A percentile compares a stretch with the other conserved stretches of the same genome.
phyloP scores from a whole-genome alignment of 2,113 vertebrate genomes.

The Ciconia boyciana region DNA sequence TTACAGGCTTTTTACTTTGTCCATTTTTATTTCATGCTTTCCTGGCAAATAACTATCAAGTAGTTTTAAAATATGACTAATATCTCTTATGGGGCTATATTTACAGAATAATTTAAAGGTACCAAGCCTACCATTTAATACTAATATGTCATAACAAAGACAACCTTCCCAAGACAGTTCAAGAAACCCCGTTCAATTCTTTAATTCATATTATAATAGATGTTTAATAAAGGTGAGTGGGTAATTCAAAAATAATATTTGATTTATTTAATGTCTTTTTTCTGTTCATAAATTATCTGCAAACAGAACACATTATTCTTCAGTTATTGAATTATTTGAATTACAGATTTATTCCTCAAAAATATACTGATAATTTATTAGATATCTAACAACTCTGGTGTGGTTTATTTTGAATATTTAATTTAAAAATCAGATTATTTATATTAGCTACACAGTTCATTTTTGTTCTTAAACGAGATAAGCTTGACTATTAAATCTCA shows the following conservation, averaged over 20 bases:
- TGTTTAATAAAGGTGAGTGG: not conserved
- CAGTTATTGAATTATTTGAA: slow-evolving; percentile 29
- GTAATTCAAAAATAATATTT: slow-evolving; percentile 2
- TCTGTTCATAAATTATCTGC: slow-evolving; percentile 22
- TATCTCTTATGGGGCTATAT: not conserved
- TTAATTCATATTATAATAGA: slow-evolving; percentile 16
- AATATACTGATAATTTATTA: not conserved
- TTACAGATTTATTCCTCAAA: slow-evolving; percentile 30
- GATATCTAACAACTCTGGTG: not conserved
- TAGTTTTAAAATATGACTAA: not conserved
- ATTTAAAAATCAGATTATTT: slow-evolving; percentile 9
- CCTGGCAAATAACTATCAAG: not conserved
- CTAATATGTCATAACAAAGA: not conserved
- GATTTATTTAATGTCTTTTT: not conserved
- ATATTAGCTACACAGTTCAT: not conserved
- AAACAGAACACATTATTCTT: slow-evolving; percentile 1
- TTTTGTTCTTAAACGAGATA: slow-evolving; percentile 36
- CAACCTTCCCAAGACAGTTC: not conserved
- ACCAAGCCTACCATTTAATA: not conserved
- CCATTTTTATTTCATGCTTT: slow-evolving; percentile 6
- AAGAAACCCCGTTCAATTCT: not conserved
- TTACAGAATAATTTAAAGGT: not conserved
- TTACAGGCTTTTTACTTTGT: not conserved
- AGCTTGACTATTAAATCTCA: slow-evolving; percentile 10
- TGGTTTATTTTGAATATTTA: slow-evolving; percentile 24